phyloP scores from a whole-genome alignment of 2,888 invertebrate species.

The Ariolimax columbianus region DNA sequence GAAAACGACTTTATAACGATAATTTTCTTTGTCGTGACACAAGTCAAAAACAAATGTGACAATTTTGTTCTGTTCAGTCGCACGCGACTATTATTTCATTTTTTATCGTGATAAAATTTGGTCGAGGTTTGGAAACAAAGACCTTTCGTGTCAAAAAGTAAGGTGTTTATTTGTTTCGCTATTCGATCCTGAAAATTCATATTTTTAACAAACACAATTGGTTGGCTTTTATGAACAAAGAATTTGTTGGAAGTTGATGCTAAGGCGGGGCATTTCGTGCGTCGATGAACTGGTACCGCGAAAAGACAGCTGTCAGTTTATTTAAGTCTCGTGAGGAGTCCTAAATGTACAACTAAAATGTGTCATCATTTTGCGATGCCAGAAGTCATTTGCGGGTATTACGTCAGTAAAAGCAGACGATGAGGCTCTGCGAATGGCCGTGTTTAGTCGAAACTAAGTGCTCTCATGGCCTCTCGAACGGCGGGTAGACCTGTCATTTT shows the following conservation, averaged over 20 bases:
- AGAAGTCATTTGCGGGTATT: slow-evolving; percentile 5
- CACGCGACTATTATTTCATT: background rate
- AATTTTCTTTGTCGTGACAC: slow-evolving; percentile 14
- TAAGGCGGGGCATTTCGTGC: background rate
- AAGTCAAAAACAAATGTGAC: slow-evolving; percentile 11
- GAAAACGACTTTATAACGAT: background rate
- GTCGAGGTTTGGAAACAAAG: background rate
- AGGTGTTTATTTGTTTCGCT: slow-evolving; percentile 7
- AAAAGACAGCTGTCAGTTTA: background rate
- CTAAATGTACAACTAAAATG: background rate
- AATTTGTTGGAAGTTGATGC: background rate
- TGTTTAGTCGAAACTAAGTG: background rate
- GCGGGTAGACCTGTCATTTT: background rate
- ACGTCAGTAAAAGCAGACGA: background rate
- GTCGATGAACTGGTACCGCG: background rate
- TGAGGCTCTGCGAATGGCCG: background rate
- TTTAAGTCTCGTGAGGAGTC: background rate
- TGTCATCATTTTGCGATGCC: background rate
- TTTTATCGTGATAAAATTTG: background rate
- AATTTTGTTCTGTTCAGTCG: background rate
- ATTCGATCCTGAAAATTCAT: background rate
- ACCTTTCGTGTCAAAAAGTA: background rate
- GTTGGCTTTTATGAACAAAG: background rate
- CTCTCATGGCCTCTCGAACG: background rate
- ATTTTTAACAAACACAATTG: slow-evolving; percentile 8